Evolutionary conservation across 2,888 invertebrate species (phyloP), one percentile per base, ranked within the genome.

Genomic region (Podotricha telesiphe): DNA sequence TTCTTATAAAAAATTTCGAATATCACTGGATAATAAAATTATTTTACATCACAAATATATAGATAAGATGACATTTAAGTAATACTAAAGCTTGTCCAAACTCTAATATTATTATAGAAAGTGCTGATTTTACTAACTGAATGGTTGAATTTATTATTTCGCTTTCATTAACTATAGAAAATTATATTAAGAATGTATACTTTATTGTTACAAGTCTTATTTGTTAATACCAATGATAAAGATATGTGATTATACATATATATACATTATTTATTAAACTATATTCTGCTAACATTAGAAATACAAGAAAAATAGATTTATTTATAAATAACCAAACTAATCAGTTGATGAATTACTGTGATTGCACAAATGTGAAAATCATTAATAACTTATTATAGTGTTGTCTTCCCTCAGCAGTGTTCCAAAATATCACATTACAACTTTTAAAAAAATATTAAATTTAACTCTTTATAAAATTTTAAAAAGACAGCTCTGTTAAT

Each of bases 401-500:
- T 80, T 77, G 85, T 88, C 88, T 89, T 88, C 86, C 88, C 79
- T 78, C 72, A 78, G 77, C 78, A 77, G 80, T 82, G 76, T 82
- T 85, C 80, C 80, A 82, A 73, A 72, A 75, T 74, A 75, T 75
- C 73, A 75, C 70, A 73, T 74, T 40, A 48, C 34, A 42, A 40
- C 22, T 65, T 45, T 34, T 20, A 50, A 67, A 64, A 48, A 48
- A 19, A 13, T 58, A 34, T 45, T 55, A 55, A 66, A 59, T 37
- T 65, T 67, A 51, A 62, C 37, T 67, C 48, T 69, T 56, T 67
- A 50, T 58, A 66, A 65, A 82, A 82, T 77, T 77, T 79, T 76
- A 79, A 75, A n/a, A 76, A 77, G 69, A 80, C 82, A 78, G 85
- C 86, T 87, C 85, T 80, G 78, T 78, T 80, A 82, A 81, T 86